A percentile compares a stretch with the other conserved stretches of the same genome.
These are phyloP conservation scores for Rhabdophis nuchalis DNA, from an alignment of 2,797 vertebrate species.

Conservation along the genomic window DNA sequence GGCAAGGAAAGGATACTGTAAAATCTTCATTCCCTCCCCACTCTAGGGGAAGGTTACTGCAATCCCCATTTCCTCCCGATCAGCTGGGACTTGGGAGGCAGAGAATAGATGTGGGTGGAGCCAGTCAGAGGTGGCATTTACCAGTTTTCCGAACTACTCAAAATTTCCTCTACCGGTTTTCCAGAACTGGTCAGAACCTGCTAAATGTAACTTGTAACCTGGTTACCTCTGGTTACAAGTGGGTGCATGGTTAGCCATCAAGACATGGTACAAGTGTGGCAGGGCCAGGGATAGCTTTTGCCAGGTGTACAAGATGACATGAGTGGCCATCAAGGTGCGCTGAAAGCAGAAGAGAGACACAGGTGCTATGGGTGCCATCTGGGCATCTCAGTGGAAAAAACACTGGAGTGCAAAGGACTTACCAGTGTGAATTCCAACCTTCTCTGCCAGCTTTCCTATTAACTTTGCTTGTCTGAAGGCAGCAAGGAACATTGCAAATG, in stretches of 20 bases:
- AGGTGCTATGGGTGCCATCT: background rate
- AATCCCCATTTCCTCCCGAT: too few species aligned
- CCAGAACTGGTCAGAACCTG: too few species aligned
- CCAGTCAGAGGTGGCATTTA: too few species aligned
- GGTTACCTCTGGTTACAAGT: too few species aligned
- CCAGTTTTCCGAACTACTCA: too few species aligned
- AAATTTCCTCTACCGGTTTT: too few species aligned
- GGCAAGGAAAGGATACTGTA: too few species aligned
- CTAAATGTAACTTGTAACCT: too few species aligned
- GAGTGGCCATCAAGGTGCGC: background rate
- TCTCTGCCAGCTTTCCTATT: background rate
- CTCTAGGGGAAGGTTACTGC: too few species aligned
- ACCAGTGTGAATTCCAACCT: background rate
- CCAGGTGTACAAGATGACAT: background rate
- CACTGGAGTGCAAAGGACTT: background rate
- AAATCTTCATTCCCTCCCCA: too few species aligned
- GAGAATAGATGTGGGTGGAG: too few species aligned
- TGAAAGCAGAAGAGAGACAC: background rate
- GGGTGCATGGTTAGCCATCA: background rate
- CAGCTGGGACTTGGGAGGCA: too few species aligned
- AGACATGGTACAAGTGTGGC: background rate
- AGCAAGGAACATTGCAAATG: background rate
- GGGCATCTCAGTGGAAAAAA: background rate
- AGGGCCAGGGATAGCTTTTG: background rate
- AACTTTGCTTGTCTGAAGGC: background rate